A percentile compares a stretch with the other conserved stretches of the same genome.
These are phyloP conservation scores for Hypomesus transpacificus DNA, from an alignment of 2,113 vertebrate species.

Conservation along the genomic window DNA sequence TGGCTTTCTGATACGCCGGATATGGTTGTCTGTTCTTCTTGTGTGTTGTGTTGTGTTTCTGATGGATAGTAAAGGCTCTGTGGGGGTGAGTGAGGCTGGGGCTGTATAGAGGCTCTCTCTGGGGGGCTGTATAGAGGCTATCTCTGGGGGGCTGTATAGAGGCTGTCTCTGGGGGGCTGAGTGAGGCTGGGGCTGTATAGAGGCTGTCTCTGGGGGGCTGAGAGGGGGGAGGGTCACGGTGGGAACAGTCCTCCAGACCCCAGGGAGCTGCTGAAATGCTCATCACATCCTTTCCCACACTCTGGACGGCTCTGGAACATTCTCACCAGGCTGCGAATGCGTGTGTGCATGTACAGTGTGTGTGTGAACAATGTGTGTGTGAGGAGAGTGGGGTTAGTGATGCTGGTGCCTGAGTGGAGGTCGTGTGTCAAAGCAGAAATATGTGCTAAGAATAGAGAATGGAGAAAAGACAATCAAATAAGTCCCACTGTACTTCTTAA, in stretches of 20 bases:
- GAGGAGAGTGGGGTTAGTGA: no score
- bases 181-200: not conserved
- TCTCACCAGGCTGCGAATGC: constrained; percentile 14
- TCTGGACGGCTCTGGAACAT: constrained; percentile 15
- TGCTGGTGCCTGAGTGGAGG: no score
- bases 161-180: not conserved
- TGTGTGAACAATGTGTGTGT: constrained; percentile 2
- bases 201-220: not conserved
- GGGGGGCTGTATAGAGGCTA: not conserved
- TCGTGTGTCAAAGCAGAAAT: no score
- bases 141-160: not conserved
- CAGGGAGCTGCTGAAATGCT: not conserved
- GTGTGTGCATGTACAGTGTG: constrained; percentile 5
- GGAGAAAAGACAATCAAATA: no score
- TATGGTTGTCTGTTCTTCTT: not conserved
- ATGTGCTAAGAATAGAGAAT: no score
- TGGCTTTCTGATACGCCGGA: not conserved
- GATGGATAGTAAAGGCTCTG: not conserved
- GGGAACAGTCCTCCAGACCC: constrained; percentile 1
- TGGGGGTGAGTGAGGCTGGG: not conserved
- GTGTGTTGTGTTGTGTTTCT: not conserved
- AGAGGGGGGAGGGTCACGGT: not conserved
- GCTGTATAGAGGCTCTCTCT: no score
- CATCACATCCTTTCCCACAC: constrained; percentile 43
- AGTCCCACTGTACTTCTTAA: no score